phyloP scores from a whole-genome alignment of 2,113 vertebrate species.

The Stictonetta naevosa region DNA sequence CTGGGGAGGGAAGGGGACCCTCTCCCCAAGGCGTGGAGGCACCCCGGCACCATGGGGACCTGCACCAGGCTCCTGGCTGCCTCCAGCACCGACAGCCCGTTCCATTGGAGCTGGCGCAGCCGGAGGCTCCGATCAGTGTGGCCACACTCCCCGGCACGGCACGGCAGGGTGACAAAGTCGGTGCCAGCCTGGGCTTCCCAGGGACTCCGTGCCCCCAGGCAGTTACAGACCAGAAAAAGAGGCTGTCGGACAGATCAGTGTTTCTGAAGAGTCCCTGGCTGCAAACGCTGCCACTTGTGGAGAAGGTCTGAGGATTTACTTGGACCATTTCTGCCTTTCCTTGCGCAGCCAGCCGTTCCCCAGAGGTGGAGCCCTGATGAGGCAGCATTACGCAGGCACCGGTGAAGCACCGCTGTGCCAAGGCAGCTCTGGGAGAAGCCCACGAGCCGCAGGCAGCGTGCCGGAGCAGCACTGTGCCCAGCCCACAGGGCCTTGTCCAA shows the following conservation, averaged over 20 bases:
- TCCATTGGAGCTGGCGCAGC: background rate
- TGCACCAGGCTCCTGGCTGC: background rate
- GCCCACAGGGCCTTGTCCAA: background rate
- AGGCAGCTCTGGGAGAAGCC: background rate
- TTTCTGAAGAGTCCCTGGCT: background rate
- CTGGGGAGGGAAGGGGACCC: background rate
- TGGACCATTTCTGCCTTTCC: background rate
- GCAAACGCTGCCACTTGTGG: fast-evolving
- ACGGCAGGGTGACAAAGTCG: background rate
- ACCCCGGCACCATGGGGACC: background rate
- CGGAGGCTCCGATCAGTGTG: no score
- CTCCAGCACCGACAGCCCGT: fast-evolving
- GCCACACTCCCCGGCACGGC: no score
- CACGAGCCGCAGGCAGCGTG: background rate
- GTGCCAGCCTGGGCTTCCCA: background rate
- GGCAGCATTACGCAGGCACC: background rate
- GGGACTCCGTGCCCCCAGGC: background rate
- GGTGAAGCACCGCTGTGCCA: background rate
- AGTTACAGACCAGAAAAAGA: background rate
- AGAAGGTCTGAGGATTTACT: background rate
- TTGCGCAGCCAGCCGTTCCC: no score
- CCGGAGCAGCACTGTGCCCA: background rate
- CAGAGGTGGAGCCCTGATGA: no score
- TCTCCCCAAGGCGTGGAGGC: no score
- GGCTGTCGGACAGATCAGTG: background rate